Conservation (phyloP, 2,113 vertebrate species). For the Chamaea fasciata region DNA sequence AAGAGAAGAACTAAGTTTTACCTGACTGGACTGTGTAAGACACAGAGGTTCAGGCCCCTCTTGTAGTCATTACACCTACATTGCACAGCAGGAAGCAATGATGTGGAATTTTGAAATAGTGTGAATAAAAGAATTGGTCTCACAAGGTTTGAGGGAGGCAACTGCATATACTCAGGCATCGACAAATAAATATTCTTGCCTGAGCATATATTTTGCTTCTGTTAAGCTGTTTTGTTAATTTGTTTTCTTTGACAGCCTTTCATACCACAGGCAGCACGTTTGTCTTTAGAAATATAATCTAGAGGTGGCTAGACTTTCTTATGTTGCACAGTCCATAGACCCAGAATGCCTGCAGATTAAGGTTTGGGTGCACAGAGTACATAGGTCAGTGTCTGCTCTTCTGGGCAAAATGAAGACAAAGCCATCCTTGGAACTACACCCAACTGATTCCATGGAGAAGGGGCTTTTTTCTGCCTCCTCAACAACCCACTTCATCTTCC, state of each 20-base stretch:
- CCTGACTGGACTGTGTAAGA: not conserved
- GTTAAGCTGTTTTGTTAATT: not conserved
- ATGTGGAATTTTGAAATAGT: not conserved
- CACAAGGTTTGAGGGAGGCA: not conserved
- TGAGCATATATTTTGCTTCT: not conserved
- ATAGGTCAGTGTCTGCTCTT: not conserved
- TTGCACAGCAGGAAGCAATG: not conserved
- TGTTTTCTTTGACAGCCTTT: not conserved
- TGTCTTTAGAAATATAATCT: too few relatives aligned
- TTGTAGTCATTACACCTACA: not conserved
- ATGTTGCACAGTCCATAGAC: not conserved
- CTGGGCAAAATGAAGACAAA: not conserved
- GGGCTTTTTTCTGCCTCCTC: not conserved
- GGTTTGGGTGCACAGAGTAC: not conserved
- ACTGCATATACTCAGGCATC: accelerated
- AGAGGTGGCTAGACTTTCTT: not conserved
- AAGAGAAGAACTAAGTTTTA: not conserved
- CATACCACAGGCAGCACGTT: not conserved
- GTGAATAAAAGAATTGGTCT: not conserved
- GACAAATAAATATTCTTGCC: not conserved
- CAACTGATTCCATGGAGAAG: not conserved
- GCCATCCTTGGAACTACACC: not conserved
- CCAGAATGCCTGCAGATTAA: accelerated
- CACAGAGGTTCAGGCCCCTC: not conserved
- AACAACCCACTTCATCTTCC: not conserved